Percentiles rank a stretch among this genome's conserved stretches.
phyloP scores from a whole-genome alignment of 2,797 vertebrate genomes.

The Chrosomus eos region DNA sequence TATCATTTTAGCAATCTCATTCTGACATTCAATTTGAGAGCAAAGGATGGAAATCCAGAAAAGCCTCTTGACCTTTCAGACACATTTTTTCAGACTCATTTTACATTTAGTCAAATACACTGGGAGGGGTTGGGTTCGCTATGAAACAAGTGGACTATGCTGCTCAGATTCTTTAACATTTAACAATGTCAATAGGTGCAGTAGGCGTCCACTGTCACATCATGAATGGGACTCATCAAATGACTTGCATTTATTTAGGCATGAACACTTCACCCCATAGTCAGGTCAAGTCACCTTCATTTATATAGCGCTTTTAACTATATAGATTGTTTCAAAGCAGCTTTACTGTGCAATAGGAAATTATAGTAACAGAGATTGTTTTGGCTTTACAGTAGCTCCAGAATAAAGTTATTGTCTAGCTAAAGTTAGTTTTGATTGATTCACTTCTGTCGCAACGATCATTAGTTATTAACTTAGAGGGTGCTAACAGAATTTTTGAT shows the following conservation, averaged over 20 bases:
- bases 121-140: not conserved
- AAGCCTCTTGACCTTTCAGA: constrained; percentile 9
- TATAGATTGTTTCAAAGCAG: too few relatives aligned
- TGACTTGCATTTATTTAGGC: not conserved
- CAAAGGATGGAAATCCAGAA: not conserved
- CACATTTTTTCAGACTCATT: not conserved
- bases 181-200: not conserved
- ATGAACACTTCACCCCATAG: not conserved
- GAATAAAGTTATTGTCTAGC: too few relatives aligned
- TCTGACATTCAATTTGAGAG: not conserved
- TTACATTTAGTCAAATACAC: constrained; percentile 30
- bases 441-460: too few relatives aligned
- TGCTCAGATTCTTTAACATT: not conserved
- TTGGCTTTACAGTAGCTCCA: too few relatives aligned
- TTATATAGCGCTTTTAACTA: too few relatives aligned
- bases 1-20: not conserved
- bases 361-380: too few relatives aligned
- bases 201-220: not conserved
- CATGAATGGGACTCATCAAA: not conserved
- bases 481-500: too few relatives aligned
- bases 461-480: too few relatives aligned
- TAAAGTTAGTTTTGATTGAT: too few relatives aligned
- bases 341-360: too few relatives aligned
- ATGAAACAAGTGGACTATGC: not conserved
- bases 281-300: too few relatives aligned